Conservation (phyloP, 2,888 invertebrate species). For the Sinhomidia bicolor region DNA sequence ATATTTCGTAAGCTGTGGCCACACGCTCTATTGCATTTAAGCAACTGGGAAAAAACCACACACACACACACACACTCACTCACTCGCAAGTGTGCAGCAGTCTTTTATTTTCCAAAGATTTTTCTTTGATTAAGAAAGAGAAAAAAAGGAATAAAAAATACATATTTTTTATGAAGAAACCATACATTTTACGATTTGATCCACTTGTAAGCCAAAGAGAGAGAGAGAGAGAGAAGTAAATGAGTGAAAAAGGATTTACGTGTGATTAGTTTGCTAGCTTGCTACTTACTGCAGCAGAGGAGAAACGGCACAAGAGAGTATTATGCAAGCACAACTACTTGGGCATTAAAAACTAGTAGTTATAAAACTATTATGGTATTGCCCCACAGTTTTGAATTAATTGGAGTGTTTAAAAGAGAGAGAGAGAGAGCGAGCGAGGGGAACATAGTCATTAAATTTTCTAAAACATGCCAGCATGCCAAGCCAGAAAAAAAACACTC, state of each 20-base stretch:
- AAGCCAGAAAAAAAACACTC: slow-evolving; percentile 42
- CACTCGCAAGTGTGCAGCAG: too few relatives aligned
- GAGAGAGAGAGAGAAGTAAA: slow-evolving; percentile 15
- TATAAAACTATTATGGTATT: slow-evolving; percentile 65
- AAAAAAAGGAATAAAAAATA: background rate
- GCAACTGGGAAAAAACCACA: background rate
- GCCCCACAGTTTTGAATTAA: slow-evolving; percentile 61
- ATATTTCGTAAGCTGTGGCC: background rate
- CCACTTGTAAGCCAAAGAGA: slow-evolving; percentile 1
- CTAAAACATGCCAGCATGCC: background rate
- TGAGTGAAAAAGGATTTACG: slow-evolving; percentile 1
- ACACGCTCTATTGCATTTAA: background rate
- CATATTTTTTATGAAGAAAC: background rate
- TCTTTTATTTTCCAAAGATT: background rate
- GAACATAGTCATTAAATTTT: slow-evolving; percentile 67
- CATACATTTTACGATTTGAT: slow-evolving; percentile 49
- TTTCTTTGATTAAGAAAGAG: slow-evolving; percentile 7
- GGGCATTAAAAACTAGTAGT: slow-evolving; percentile 48
- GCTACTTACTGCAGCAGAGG: too few relatives aligned
- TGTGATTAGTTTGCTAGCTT: slow-evolving; percentile 27
- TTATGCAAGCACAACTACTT: background rate
- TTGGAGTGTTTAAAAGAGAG: slow-evolving; percentile 59
- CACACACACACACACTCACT: background rate
- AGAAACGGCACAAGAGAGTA: background rate
- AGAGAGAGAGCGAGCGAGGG: slow-evolving; percentile 32